Base-by-base conservation (phyloP, 2,888 invertebrate species). In the Drosophila ochracea region DNA sequence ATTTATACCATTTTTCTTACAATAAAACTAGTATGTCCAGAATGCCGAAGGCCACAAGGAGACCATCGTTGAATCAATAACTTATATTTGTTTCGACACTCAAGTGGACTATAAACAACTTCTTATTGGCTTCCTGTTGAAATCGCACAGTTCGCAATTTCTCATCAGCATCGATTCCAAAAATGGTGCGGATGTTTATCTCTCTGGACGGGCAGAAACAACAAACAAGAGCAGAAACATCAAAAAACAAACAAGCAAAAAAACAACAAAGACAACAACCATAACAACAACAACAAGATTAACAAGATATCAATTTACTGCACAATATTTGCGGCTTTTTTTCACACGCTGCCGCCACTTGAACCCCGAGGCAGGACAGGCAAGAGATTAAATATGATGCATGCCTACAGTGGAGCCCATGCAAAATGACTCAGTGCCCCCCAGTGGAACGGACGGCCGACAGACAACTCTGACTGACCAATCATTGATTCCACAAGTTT, bases 181-280 rank as follows among this genome's bases (percentile, higher is more conserved):
- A 33, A 55, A 61, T 53, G 65, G 47, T 69, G 70, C 84, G 89
- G 89, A 84, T 89, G 89, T 84, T 84, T 89, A 89, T 83, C 68
- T 61, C 47, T 16, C 16, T 52, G 53, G 13, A 62, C 59, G 21
- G 21, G 25, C 37, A 52, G 35, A 35, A 76, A 67, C 78, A 79
- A 59, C 79, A 77, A 77, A 70, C 65, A 60, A 65, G 69, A 49
- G 28, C 53, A 75, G 55, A 10, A 75, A 49, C 61, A 72, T 28
- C 62, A 64, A 50, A 21, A 37, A 21, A 16, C n/a, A 37, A 28
- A 33, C 16, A 41, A 33, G 9, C 58, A 62, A 30, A 28, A 30
- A 28, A 47, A 25, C n/a, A 59, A 59, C 58, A 61, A 41, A 37
- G 13, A 5, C n/a, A 37, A 21, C 16, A 50, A 52, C 35, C 59